Conservation (phyloP, 2,888 invertebrate species). For the Lordiphosa andalusiaca region DNA sequence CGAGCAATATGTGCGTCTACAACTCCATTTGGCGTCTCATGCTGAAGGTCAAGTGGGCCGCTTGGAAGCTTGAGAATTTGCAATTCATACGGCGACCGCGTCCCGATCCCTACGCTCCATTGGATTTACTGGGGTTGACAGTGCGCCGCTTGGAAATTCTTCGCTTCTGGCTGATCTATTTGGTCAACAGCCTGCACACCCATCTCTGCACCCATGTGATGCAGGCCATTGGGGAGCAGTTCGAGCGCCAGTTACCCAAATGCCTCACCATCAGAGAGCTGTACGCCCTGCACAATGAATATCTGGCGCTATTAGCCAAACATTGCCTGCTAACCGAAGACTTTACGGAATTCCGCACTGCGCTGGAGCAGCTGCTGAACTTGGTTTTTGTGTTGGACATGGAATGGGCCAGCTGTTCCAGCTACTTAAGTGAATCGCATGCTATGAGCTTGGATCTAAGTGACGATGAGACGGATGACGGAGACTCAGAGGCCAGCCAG, state of each 20-base stretch:
- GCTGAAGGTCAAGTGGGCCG: conserved; percentile 82
- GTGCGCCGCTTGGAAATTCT: conserved; percentile 81
- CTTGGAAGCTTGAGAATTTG: conserved; percentile 81
- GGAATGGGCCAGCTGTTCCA: conserved; percentile 76
- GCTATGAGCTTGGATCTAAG: conserved; percentile 35
- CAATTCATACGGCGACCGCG: conserved; percentile 73
- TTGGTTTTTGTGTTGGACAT: conserved; percentile 74
- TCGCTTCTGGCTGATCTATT: conserved; percentile 82
- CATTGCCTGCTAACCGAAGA: conserved; percentile 73
- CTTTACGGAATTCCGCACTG: conserved; percentile 54
- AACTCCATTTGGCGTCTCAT: conserved; percentile 81
- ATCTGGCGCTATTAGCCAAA: conserved; percentile 70
- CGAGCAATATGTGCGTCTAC: conserved; percentile 66
- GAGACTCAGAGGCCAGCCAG: conserved; percentile 32
- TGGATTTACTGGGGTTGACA: conserved; percentile 75
- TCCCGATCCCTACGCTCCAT: conserved; percentile 57
- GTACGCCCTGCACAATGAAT: conserved; percentile 75
- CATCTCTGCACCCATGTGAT: conserved; percentile 81
- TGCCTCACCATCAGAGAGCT: conserved; percentile 74
- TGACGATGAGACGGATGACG: conserved; percentile 23
- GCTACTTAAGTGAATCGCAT: conserved; percentile 56
- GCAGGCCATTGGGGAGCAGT: conserved; percentile 76
- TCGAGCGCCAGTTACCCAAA: conserved; percentile 69
- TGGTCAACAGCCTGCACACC: conserved; percentile 81
- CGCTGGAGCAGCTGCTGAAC: conserved; percentile 77